Base-by-base conservation (phyloP, 2,113 vertebrate species). In the Fulica atra region DNA sequence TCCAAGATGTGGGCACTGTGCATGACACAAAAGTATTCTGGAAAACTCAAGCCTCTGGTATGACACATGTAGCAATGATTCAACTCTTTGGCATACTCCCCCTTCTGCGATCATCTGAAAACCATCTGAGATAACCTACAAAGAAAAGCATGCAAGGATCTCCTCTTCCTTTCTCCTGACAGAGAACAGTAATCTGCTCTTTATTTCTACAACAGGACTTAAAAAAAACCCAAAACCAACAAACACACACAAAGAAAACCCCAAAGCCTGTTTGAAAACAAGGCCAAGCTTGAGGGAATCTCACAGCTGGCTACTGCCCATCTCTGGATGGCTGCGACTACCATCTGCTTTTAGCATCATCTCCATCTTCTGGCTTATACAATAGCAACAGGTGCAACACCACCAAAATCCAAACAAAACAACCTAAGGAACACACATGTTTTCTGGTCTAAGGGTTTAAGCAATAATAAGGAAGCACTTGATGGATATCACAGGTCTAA, bases 341-440 rank as follows among this genome's bases (percentile, higher is more conserved):
- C 84, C 66, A 28, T 36, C 87, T 96, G 91, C 86, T 94, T 94
- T 82, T 46, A 57, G 42, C 81, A 83, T 95, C 93, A 61, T 19
- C 82, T 89, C 70, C 63, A 44, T 33, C 88, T 72, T 48, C 76
- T 81, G 70, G 15, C 57, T 64, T 4, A 25, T 51, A 89, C 92
- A 89, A 96, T 10, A 82, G 63, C 64, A 92, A 31, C 94, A 97
- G 83, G 77, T 96, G 93, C 60, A 72, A 35, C 40, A 88, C 16
- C 76, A 76, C 13, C 31, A 2, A 13, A 91, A 86, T 44, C 11
- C 0, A 3, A 24, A 35, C 1, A 2, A 56, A 61, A 79, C 42
- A 36, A 35, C 24, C 36, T 3, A 4, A 31, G 56, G 84, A 78
- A 88, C 6, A 35, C 2, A 2, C 12, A 0, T 5, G 18, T 36